Conservation (phyloP, 2,888 invertebrate species). For the Synanthedon andrenaeformis region DNA sequence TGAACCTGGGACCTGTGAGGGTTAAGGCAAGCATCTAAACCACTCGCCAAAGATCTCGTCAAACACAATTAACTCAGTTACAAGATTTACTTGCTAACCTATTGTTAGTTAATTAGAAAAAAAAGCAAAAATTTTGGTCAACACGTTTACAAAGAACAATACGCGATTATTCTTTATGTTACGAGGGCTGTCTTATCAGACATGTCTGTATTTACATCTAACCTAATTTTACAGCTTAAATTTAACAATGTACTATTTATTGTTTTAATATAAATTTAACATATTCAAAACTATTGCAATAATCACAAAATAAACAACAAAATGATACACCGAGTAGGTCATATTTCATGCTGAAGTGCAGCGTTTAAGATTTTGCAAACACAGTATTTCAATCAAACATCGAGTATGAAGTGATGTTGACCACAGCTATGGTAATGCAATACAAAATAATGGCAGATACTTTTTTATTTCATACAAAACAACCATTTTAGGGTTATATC, state of each 20-base stretch:
- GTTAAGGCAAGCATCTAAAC: too few relatives aligned
- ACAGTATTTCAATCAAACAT: not conserved
- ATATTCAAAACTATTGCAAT: not conserved
- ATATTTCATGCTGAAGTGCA: not conserved
- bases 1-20: too few relatives aligned
- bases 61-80: too few relatives aligned
- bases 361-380: not conserved
- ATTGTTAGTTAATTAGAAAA: too few relatives aligned
- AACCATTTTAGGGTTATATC: constrained; percentile 41
- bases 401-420: not conserved
- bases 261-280: not conserved
- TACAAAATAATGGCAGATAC: constrained; percentile 28
- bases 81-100: too few relatives aligned
- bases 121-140: too few relatives aligned
- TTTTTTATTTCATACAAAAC: constrained; percentile 31
- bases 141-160: too few relatives aligned
- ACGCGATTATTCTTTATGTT: constrained; percentile 3
- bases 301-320: not conserved
- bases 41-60: too few relatives aligned
- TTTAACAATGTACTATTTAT: not conserved
- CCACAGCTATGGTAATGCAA: constrained; percentile 1
- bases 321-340: not conserved
- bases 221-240: constrained; percentile 10
- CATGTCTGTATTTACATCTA: constrained; percentile 6
- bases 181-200: constrained; percentile 11